Conservation (phyloP, 2,113 vertebrate genomes). For the Montifringilla adamsi region DNA sequence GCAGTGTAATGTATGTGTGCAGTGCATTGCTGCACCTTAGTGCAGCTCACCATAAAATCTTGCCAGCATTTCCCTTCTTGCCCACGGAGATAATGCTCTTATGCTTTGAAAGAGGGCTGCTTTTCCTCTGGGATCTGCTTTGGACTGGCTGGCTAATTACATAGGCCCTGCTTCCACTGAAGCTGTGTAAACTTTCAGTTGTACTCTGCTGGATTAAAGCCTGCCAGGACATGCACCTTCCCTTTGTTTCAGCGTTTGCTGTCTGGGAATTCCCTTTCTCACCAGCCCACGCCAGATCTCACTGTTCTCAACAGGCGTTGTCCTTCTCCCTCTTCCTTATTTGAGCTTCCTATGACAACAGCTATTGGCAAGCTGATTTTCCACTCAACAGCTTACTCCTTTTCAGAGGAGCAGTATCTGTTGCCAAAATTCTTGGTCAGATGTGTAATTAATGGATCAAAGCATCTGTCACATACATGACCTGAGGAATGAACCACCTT, state of each 20-base stretch:
- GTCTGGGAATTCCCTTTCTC: conserved; percentile 6
- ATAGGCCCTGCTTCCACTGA: not conserved
- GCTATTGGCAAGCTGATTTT: not conserved
- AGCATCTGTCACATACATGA: not conserved
- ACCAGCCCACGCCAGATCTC: not conserved
- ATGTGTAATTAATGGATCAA: not conserved
- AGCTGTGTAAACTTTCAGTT: not conserved
- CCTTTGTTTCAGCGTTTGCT: not conserved
- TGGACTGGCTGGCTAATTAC: not conserved
- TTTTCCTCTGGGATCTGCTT: not conserved
- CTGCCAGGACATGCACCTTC: not conserved
- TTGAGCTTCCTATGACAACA: not conserved
- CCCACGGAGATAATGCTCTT: not conserved
- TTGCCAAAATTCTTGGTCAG: not conserved
- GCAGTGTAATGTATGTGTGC: accelerated
- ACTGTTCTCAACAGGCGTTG: not conserved
- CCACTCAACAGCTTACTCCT: not conserved
- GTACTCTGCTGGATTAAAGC: not conserved
- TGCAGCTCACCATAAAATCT: not conserved
- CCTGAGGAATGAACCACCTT: not conserved
- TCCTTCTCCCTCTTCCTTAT: not conserved
- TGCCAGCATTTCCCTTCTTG: not conserved
- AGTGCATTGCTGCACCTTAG: not conserved
- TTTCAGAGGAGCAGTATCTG: not conserved
- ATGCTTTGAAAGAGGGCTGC: not conserved